phyloP scores from a whole-genome alignment of 2,888 invertebrate genomes.

The Drosophila conformis region DNA sequence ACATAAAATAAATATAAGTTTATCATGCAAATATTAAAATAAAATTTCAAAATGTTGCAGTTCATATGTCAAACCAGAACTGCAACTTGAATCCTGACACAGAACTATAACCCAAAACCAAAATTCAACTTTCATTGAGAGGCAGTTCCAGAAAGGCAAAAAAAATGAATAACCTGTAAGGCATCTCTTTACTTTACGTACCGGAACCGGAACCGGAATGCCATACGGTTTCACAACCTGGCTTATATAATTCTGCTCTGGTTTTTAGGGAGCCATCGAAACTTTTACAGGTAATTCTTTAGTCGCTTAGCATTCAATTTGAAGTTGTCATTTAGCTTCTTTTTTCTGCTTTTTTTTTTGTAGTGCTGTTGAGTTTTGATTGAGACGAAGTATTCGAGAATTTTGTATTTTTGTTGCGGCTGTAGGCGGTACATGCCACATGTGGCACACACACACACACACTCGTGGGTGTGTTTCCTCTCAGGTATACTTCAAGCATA shows the following conservation, averaged over 20 bases:
- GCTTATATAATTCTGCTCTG: background rate
- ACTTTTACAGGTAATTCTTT: constrained; percentile 1
- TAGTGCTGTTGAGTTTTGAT: constrained; percentile 36
- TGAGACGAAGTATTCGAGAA: constrained; percentile 13
- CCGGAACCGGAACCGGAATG: background rate
- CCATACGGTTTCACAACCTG: background rate
- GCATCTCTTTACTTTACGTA: background rate
- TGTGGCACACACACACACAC: constrained; percentile 11
- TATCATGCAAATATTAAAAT: background rate
- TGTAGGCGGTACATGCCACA: constrained; percentile 50
- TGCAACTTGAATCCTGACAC: background rate
- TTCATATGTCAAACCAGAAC: background rate
- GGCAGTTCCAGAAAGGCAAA: background rate
- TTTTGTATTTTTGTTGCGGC: constrained; percentile 1
- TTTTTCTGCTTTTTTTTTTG: constrained; percentile 11
- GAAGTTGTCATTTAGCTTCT: background rate
- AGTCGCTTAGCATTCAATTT: background rate
- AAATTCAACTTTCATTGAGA: background rate
- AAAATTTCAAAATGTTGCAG: background rate
- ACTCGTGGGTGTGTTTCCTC: constrained; percentile 5
- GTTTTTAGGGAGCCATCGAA: background rate
- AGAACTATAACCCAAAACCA: background rate
- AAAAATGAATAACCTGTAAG: too few relatives aligned
- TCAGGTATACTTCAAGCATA: constrained; percentile 44
- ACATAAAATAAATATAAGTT: background rate